These are phyloP conservation scores for Tichodroma muraria DNA, from an alignment of 2,113 vertebrate genomes.

Conservation along the genomic window DNA sequence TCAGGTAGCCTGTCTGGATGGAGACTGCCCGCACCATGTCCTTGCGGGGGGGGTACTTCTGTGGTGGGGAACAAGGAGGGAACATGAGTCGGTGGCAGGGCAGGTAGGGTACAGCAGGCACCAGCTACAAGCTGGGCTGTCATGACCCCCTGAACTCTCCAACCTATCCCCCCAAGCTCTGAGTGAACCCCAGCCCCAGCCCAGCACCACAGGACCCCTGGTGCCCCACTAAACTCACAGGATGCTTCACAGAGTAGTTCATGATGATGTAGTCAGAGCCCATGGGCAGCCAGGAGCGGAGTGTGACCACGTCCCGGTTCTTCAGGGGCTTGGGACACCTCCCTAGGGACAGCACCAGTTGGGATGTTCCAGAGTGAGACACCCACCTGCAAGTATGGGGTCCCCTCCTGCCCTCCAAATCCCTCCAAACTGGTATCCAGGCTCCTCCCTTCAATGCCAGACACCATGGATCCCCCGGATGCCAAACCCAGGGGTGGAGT, in stretches of 20 bases:
- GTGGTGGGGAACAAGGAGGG: neutral
- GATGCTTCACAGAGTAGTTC: conserved; percentile 95
- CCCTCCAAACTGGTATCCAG: neutral
- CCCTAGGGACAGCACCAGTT: conserved; percentile 66
- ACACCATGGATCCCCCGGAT: fast-evolving
- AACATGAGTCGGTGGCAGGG: neutral
- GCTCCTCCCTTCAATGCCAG: neutral
- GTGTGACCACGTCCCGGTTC: conserved; percentile 92
- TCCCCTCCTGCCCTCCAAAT: neutral
- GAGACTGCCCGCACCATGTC: conserved; percentile 91
- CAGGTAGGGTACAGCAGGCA: neutral
- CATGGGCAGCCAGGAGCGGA: conserved; percentile 93
- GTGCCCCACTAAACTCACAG: conserved; percentile 67
- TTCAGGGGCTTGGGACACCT: conserved; percentile 90
- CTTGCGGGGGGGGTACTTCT: conserved; percentile 95
- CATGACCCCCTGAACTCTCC: neutral
- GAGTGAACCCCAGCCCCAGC: neutral
- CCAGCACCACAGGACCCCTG: neutral
- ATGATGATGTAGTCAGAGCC: conserved; percentile 96
- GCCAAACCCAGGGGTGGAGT: neutral
- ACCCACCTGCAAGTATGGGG: neutral
- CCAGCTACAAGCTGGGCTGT: neutral
- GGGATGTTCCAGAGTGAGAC: neutral
- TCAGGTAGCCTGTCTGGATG: conserved; percentile 91
- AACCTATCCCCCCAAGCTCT: neutral